Evolutionary conservation across 2,113 vertebrate genomes (phyloP), one percentile per base, ranked within the genome.

Genomic region (Sigmodon hispidus): DNA sequence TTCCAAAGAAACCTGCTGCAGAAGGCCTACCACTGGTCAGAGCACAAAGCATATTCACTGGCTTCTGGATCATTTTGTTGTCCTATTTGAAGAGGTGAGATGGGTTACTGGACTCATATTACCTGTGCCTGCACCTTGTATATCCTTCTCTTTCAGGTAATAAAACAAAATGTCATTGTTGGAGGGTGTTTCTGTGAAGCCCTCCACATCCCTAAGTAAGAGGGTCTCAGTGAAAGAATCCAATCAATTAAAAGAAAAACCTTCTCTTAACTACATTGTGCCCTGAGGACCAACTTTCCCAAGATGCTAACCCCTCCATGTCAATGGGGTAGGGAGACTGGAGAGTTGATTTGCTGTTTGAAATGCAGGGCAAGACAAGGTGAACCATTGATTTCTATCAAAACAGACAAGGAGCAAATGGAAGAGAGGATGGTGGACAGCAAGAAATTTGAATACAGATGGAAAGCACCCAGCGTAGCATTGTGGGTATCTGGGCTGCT

Each of bases 101-200:
- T 83, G 31, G 91, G 91, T 97, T 83, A 61, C 86, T 52, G 3
- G 1, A 55, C 43, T 94, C 73, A 77, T 59, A 65, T 29, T 48
- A 1, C 76, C n/a, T 89, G 29, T 24, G 19, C 61, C 52, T 0
- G 1, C 3, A 36, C 36, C n/a, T 83, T 55, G 3, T 29, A 4
- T 73, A 75, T 94, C 76, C 61, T 85, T 81, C 52, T 92, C 73
- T 93, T 67, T 22, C n/a, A 96, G 36, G 73, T 91, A 96, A 96
- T 96, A 91, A 95, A 97, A 40, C 57, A 84, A 93, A 96, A 95
- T 93, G 86, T 94, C 96, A 93, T 24, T 91, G 86, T 52, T 24
- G 2, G 80, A 45, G n/a, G 36, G 26, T 31, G 26, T 31, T 21
- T 79, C 45, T 6, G 9, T 26, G n/a, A 77, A 91, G n/a, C 22